Conservation (phyloP, 2,797 vertebrate genomes). For the Neosalanx taihuensis region DNA sequence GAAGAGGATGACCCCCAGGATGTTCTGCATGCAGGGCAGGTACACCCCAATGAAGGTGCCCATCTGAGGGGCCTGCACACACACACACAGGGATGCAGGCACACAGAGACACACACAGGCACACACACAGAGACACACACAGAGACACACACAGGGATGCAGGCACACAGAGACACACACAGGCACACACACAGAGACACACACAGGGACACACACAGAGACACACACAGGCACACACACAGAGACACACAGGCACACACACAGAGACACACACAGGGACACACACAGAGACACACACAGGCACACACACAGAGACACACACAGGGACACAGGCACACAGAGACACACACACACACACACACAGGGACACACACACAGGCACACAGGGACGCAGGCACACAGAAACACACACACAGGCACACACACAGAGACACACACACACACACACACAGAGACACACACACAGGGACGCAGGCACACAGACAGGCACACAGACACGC, state of each 20-base stretch:
- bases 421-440: too few relatives aligned
- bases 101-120: background rate
- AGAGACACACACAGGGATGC: background rate
- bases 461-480: too few relatives aligned
- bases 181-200: background rate
- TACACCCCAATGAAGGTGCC: constrained; percentile 96
- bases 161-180: background rate
- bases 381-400: too few relatives aligned
- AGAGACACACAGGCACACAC: background rate
- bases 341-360: too few relatives aligned
- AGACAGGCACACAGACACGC: too few relatives aligned
- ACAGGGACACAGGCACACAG: too few relatives aligned
- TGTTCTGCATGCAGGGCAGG: constrained; percentile 96
- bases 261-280: background rate
- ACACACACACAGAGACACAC: too few relatives aligned
- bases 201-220: constrained; percentile 3
- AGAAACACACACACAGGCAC: too few relatives aligned
- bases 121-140: background rate
- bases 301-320: too few relatives aligned
- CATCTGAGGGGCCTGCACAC: constrained; percentile 83
- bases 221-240: background rate
- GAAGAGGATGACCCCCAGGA: constrained; percentile 94
- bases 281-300: background rate
- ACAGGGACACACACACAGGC: too few relatives aligned
- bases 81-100: background rate